These are phyloP conservation scores for Stichodactyla mertensii DNA, from an alignment of 64 coral and sea anemone species.

Conservation along the genomic window DNA sequence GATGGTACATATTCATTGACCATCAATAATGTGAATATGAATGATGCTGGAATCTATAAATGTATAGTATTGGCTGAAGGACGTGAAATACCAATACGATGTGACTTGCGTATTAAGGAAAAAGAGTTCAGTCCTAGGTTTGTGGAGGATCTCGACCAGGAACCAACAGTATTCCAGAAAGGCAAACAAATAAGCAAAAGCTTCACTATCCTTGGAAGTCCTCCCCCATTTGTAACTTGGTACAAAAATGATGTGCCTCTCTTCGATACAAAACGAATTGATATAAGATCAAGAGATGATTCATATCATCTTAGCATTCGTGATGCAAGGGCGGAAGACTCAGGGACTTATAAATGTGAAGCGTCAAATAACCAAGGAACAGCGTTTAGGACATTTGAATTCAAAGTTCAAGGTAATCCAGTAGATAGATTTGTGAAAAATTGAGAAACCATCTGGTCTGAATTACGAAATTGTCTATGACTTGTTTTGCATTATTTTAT, in stretches of 20 bases:
- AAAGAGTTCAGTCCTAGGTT: slow-evolving; percentile 41
- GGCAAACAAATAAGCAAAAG: slow-evolving; percentile 24
- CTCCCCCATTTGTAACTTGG: slow-evolving; percentile 34
- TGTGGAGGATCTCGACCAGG: slow-evolving; percentile 20
- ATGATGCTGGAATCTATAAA: slow-evolving; percentile 53
- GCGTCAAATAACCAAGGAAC: slow-evolving; percentile 39
- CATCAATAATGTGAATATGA: slow-evolving; percentile 27
- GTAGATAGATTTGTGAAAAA: background rate
- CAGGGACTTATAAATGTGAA: slow-evolving; percentile 56
- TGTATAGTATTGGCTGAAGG: slow-evolving; percentile 56
- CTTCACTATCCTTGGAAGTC: slow-evolving; percentile 22
- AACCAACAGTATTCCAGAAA: slow-evolving; percentile 21
- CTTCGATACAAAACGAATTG: slow-evolving; percentile 22
- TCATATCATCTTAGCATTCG: slow-evolving; percentile 34
- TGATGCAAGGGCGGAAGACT: slow-evolving; percentile 44
- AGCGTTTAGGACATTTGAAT: slow-evolving; percentile 35
- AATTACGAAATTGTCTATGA: no score
- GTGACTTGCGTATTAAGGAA: slow-evolving; percentile 35
- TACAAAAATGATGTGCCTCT: slow-evolving; percentile 43
- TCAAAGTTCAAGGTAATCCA: slow-evolving; percentile 43
- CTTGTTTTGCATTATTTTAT: background rate
- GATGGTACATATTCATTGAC: slow-evolving; percentile 29
- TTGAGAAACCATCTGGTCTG: no score
- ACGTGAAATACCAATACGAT: slow-evolving; percentile 43
- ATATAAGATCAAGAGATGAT: slow-evolving; percentile 29